Evolutionary conservation across 2,888 invertebrate genomes (phyloP), one percentile per base, ranked within the genome.

Genomic region (Lathronympha strigana): DNA sequence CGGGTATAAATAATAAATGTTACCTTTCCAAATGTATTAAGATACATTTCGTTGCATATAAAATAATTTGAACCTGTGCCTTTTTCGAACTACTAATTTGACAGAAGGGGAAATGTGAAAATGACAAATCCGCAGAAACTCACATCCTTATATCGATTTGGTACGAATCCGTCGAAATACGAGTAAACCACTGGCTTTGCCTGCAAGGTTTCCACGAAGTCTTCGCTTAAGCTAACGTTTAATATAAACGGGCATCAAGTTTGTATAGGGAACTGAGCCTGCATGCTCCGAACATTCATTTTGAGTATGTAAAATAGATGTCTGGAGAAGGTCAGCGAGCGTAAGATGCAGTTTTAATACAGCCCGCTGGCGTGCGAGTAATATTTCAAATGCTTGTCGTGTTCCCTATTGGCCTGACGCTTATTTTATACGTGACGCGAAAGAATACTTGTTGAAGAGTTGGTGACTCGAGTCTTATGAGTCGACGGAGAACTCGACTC

Each of bases 391-490:
- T 83, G 81, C 82, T 77, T 80, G 86, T 83, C 84, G 79, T 80
- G 82, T 75, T 79, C 81, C 80, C 82, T 76, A 80, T 81, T 82
- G 84, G 82, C 72, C 80, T 82, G 78, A 80, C 84, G 82, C 83
- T 87, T 87, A 88, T 88, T 84, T 86, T 81, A 83, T 84, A 89
- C 88, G 89, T 88, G 88, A 88, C 81, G 69, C 71, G 78, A 76
- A 80, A 83, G 77, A 83, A 84, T 81, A 76, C 72, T 69, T 71
- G 75, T 72, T 75, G 75, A 75, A 77, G 80, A 78, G 82, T 28
- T 28, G 8, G 8, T 8, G 8, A 28, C 4, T 28, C 4, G 28
- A 28, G 28, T 28, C 28, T 28, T 28, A 28, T 8, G 15, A 36
- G 38, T 38, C 15, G 3, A n/a, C 4, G 5, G 5, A 1, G 8